These are phyloP conservation scores for Glossophaga mutica DNA, from an alignment of 2,797 vertebrate species.

Conservation along the genomic window DNA sequence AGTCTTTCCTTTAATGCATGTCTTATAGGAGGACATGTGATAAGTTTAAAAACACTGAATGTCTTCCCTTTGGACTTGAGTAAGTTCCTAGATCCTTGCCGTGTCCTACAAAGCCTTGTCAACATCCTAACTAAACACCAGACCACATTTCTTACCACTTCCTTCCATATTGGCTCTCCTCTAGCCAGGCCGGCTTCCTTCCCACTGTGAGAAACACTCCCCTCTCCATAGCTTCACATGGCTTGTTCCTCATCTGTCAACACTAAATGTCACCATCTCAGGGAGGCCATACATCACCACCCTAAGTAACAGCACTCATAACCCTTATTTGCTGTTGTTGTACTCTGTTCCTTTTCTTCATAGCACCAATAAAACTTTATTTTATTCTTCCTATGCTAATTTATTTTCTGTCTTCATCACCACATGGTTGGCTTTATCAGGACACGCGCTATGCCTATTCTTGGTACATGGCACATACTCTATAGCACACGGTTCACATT, in stretches of 20 bases:
- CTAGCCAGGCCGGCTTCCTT: background rate
- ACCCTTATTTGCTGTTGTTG: background rate
- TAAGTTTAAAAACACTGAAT: background rate
- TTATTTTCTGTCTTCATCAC: background rate
- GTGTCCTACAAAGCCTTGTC: background rate
- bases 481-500: rapidly evolving
- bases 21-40: background rate
- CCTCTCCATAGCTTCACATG: background rate
- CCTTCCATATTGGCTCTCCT: background rate
- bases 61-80: background rate
- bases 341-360: background rate
- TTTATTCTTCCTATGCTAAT: background rate
- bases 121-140: background rate
- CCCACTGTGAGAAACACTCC: background rate
- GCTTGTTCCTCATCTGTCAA: background rate
- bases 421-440: background rate
- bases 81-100: background rate
- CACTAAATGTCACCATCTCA: background rate
- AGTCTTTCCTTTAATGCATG: background rate
- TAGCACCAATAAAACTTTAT: background rate
- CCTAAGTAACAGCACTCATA: background rate
- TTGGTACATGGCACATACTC: background rate
- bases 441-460: background rate
- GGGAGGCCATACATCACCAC: background rate
- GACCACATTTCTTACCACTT: background rate